Evolutionary conservation across 2,113 vertebrate species (phyloP).

Genomic region (Hyperoodon ampullatus): DNA sequence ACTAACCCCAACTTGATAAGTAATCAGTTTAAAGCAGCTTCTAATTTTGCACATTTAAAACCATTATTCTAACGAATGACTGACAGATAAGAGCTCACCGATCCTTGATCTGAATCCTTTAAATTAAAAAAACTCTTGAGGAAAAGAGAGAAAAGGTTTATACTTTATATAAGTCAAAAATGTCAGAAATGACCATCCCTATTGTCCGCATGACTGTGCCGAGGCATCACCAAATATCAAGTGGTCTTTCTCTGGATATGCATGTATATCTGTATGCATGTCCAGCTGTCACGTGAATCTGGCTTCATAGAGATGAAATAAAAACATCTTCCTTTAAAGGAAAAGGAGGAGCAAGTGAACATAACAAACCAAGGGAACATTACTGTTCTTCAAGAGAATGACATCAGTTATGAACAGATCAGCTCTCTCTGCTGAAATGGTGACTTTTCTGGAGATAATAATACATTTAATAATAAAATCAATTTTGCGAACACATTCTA

Average conservation of each 20-base stretch:
- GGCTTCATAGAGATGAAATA: background rate
- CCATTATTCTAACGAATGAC: background rate
- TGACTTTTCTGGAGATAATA: slow-evolving; percentile 35
- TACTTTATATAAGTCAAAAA: background rate
- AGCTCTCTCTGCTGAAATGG: slow-evolving; percentile 58
- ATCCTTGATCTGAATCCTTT: background rate
- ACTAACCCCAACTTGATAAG: background rate
- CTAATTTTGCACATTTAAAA: background rate
- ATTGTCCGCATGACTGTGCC: background rate
- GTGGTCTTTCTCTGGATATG: background rate
- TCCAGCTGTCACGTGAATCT: background rate
- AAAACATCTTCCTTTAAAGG: background rate
- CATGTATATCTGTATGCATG: too few relatives aligned
- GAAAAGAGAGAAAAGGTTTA: background rate
- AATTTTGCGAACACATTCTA: slow-evolving; percentile 46
- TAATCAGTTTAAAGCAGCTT: background rate
- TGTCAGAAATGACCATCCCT: background rate
- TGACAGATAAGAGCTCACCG: background rate
- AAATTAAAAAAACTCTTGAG: slow-evolving; percentile 32
- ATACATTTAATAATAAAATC: background rate
- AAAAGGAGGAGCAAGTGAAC: background rate
- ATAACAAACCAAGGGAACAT: slow-evolving; percentile 26
- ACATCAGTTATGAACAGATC: slow-evolving; percentile 13
- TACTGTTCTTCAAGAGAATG: background rate
- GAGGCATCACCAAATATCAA: background rate